Evolutionary conservation across 2,797 vertebrate genomes (phyloP), one percentile per base, ranked within the genome.

Genomic region (Gobio occitaniae): DNA sequence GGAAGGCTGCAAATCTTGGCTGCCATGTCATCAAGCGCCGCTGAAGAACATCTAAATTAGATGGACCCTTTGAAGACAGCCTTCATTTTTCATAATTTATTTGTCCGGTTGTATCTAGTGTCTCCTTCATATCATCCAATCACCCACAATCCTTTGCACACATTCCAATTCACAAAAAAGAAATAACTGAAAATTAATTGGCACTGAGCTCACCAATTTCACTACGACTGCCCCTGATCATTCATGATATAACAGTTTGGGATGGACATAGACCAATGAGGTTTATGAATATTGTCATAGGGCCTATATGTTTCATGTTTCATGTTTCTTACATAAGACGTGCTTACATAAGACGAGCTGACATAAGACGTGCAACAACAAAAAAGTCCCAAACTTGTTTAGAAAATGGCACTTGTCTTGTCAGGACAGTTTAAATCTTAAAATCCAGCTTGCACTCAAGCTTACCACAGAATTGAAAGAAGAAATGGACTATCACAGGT

Each of bases 381-480:
- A 75, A 11, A 54, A 75, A 75, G 29, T 52, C 25, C 13, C 16
- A 75, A 6, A 59, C 2, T 77, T 16, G 16, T 70, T 38, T 44
- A 76, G 25, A 47, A 47, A 32, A 29, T 11, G 10, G n/a, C 47
- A 86, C 63, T 70, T 82, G 75, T 90, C 82, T 85, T 65, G 82
- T 81, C 61, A 88, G 81, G 90, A 89, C 89, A 89, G 90, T 87
- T 86, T 85, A 76, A 88, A 84, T 91, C 91, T 94, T 94, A 83
- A 93, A 92, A 94, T 93, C 93, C 92, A 91, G 89, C 92, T 93
- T 92, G 93, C 92, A 93, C 86, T 86, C 89, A 81, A n/a, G 86
- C 83, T 89, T 89, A 86, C 84, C 89, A 90, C 38, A 44, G 32
- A 47, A 83, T 32, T 56, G 77, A 81, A 44, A 72, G 52, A 76